These are phyloP conservation scores for Echinops telfairi DNA, from an alignment of 2,113 vertebrate genomes.

Conservation along the genomic window DNA sequence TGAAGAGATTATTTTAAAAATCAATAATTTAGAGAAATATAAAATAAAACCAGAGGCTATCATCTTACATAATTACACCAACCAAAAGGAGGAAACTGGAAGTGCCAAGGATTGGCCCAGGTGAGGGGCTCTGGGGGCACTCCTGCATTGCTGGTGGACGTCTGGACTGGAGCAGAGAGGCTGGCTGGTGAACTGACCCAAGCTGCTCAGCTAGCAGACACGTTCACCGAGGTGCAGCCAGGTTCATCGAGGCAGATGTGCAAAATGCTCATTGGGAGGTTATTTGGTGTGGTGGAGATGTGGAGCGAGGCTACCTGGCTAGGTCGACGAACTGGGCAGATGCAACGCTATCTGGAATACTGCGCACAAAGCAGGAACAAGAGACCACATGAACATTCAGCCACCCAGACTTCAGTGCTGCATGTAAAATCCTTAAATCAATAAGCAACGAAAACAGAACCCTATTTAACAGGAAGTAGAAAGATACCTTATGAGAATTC, in stretches of 20 bases:
- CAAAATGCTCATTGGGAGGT: not conserved
- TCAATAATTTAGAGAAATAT: slow-evolving; percentile 25
- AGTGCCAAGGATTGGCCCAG: not conserved
- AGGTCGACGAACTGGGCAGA: not conserved
- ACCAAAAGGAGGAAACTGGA: not conserved
- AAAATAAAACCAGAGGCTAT: slow-evolving; percentile 10
- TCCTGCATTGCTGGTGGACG: not conserved
- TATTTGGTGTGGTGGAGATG: not conserved
- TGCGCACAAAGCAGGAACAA: not conserved
- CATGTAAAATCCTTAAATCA: not conserved
- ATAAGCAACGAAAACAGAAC: slow-evolving; percentile 1
- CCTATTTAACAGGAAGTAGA: slow-evolving; percentile 22
- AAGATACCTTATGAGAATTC: not conserved
- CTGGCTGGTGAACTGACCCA: not conserved
- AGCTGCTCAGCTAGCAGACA: not conserved
- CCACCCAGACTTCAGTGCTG: not conserved
- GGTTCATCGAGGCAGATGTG: not conserved
- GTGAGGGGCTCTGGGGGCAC: fast-evolving
- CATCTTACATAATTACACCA: not conserved
- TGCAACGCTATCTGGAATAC: not conserved
- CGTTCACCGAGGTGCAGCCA: not conserved
- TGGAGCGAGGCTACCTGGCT: not conserved
- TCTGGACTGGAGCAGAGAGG: not conserved
- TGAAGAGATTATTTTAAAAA: not conserved
- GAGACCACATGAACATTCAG: not conserved